phyloP scores from a whole-genome alignment of 2,888 invertebrate species.

The Polymixis flavicincta region DNA sequence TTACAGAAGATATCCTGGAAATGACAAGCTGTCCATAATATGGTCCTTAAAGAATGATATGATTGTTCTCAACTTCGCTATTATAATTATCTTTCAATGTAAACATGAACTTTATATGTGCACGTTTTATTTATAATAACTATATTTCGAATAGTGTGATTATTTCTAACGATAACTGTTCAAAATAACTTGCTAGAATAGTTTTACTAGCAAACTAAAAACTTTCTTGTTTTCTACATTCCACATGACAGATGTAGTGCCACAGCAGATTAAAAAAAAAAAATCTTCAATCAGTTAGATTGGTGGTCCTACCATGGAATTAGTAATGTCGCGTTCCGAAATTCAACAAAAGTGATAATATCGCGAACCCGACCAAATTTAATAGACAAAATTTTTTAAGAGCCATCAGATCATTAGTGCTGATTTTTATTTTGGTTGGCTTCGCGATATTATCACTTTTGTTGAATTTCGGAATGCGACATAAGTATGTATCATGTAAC shows the following conservation, averaged over 20 bases:
- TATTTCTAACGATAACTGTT: slow-evolving; percentile 28
- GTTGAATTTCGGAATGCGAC: too few species aligned
- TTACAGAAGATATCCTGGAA: slow-evolving; percentile 31
- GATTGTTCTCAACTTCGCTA: slow-evolving; percentile 53
- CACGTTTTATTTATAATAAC: slow-evolving; percentile 31
- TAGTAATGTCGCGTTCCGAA: too few species aligned
- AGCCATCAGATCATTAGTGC: too few species aligned
- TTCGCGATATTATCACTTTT: too few species aligned
- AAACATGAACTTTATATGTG: slow-evolving; percentile 13
- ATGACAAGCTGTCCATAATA: slow-evolving; percentile 50
- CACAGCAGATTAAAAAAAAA: slow-evolving; percentile 1
- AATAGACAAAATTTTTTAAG: too few species aligned
- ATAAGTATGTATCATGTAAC: too few species aligned
- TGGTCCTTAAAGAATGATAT: slow-evolving; percentile 36
- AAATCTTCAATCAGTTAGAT: neutral
- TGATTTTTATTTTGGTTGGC: too few species aligned
- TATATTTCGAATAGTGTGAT: slow-evolving; percentile 21
- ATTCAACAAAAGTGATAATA: too few species aligned
- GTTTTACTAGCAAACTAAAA: slow-evolving; percentile 51
- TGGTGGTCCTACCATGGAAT: neutral
- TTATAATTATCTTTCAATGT: slow-evolving; percentile 5
- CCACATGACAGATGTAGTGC: slow-evolving; percentile 46
- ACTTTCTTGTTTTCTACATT: slow-evolving; percentile 68
- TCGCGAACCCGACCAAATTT: too few species aligned
- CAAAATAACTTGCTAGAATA: slow-evolving; percentile 37